A percentile compares a stretch with the other conserved stretches of the same genome.
These are phyloP conservation scores for Lophotriccus pileatus DNA, from an alignment of 2,797 vertebrate genomes.

Conservation along the genomic window DNA sequence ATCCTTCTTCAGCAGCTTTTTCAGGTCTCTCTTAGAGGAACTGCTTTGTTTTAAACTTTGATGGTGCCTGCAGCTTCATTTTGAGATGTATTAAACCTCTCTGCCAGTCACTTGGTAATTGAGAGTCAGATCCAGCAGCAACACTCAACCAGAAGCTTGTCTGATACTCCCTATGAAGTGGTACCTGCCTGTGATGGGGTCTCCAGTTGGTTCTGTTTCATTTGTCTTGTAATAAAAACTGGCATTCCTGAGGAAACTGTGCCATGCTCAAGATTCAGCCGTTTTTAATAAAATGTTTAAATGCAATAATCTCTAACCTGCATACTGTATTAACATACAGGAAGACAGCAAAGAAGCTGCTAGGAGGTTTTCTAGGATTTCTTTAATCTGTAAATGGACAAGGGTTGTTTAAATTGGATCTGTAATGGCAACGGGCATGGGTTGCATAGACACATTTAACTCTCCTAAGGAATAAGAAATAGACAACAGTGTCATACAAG, in stretches of 20 bases:
- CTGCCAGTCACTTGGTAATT: neutral
- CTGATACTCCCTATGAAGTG: neutral
- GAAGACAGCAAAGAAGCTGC: neutral
- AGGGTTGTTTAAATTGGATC: neutral
- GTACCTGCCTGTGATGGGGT: neutral
- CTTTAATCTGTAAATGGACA: neutral
- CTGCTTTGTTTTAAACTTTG: slow-evolving; percentile 7
- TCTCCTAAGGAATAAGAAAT: neutral
- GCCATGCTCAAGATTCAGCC: neutral
- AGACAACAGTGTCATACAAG: neutral
- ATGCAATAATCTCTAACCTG: neutral
- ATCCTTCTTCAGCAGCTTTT: neutral
- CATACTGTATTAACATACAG: neutral
- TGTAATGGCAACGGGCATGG: neutral
- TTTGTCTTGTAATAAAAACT: neutral
- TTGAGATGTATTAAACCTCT: neutral
- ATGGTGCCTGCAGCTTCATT: neutral
- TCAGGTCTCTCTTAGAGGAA: neutral
- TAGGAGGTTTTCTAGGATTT: neutral
- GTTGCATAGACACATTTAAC: neutral
- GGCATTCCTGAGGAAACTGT: neutral
- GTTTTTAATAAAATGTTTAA: neutral
- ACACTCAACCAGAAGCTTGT: neutral
- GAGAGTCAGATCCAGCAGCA: neutral
- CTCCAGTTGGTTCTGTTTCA: neutral